Percentiles rank a stretch among this genome's conserved stretches.
Conservation (phyloP, 2,797 vertebrate genomes). For the Pagetopsis macropterus region DNA sequence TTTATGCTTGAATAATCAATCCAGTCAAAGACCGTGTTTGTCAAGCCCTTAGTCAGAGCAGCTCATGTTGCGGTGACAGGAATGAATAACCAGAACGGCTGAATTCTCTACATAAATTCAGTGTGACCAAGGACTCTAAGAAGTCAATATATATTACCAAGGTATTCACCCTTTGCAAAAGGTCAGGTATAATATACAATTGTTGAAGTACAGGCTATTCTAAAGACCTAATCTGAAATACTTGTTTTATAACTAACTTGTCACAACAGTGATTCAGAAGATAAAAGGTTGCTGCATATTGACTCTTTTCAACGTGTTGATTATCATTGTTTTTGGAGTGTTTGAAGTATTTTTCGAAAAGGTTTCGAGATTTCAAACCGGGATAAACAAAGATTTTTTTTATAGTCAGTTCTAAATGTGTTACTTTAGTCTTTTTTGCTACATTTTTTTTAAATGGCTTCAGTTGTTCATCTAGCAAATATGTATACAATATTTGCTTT, state of each 20-base stretch:
- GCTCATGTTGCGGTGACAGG: slow-evolving; percentile 3
- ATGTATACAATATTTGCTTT: not conserved
- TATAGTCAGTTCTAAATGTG: no score
- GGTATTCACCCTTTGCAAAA: not conserved
- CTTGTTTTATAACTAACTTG: not conserved
- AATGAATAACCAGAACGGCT: not conserved
- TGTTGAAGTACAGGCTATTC: not conserved
- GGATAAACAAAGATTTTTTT: no score
- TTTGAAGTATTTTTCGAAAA: no score
- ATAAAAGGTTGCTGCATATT: no score
- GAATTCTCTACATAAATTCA: not conserved
- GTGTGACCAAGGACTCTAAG: not conserved
- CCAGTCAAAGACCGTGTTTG: not conserved
- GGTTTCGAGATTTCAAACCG: no score
- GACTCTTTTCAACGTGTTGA: no score
- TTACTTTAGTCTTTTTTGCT: not conserved
- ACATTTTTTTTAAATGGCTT: not conserved
- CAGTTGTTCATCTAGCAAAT: not conserved
- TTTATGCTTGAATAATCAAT: slow-evolving; percentile 13
- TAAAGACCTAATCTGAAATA: not conserved
- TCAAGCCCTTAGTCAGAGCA: not conserved
- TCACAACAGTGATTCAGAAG: no score
- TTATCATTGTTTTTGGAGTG: no score
- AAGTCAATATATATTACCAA: slow-evolving; percentile 2
- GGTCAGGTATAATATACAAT: not conserved